Evolutionary conservation across 2,888 invertebrate genomes (phyloP), one percentile per base, ranked within the genome.

Genomic region (Thera obeliscata): DNA sequence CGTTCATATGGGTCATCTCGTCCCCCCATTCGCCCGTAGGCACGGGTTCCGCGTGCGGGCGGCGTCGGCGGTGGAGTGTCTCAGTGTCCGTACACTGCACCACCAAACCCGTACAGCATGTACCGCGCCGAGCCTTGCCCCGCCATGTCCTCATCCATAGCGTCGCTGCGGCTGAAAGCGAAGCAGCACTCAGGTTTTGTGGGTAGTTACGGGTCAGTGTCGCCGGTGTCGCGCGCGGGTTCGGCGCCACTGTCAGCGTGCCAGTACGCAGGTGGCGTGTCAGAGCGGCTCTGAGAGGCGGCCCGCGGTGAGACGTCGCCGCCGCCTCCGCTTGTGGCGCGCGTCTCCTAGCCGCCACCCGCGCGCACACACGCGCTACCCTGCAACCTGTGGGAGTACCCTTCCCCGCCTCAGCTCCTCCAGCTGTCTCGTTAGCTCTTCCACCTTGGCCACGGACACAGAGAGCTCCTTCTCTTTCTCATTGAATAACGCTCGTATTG

Each of bases 131-230:
- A 97, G 85, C 96, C 97, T 55, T 97, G 97, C 88, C 95, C 96
- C 71, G 97, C 96, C 70, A 98, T 98, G 97, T 96, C 97, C 66
- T 97, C 97, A 78, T 98, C 98, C 87, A 98, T 98, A 91, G 98
- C 98, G 70, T 97, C 97, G 74, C 94, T 98, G 76, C 95, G 98
- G 81, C 94, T 98, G 75, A 98, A 98, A 91, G 98, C 98, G 68
- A 98, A 98, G 92, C 98, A 98, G 88, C 98, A 98, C 90, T 96
- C 97, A 1, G 69, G 96, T 12, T 97, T 96, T 87, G 95, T 96
- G 69, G 95, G 96, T 73, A 94, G 95, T 64, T 96, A 96, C 87
- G 95, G 96, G 63, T 84, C 89, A 48, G 94, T 95, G 75, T 95
- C 95, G 81, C 96, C 96, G 56, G 96, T 96, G 76, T 95, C 95